These are phyloP conservation scores for Neoitamus cyanurus DNA, from an alignment of 2,888 invertebrate genomes.

Conservation along the genomic window DNA sequence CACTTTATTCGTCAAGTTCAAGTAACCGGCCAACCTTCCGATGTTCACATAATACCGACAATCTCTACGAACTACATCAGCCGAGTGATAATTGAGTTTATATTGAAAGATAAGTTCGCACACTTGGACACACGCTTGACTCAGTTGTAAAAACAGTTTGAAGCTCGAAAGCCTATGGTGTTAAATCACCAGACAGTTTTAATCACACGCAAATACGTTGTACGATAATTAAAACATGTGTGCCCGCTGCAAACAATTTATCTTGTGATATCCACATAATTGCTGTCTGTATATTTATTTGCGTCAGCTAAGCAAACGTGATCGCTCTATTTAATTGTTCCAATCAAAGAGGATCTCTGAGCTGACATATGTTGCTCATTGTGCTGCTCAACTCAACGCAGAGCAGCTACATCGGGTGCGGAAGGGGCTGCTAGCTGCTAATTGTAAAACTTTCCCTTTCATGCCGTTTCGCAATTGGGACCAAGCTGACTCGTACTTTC, in stretches of 20 bases:
- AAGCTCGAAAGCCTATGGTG: not conserved
- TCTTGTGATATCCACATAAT: not conserved
- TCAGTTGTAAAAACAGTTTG: not conserved
- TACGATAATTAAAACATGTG: not conserved
- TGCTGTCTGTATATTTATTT: not conserved
- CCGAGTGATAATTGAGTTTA: not conserved
- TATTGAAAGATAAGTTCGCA: not conserved
- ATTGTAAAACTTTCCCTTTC: not conserved
- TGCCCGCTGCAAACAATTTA: not conserved
- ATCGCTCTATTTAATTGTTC: not conserved
- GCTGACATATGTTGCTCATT: not conserved
- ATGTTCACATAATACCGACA: not conserved
- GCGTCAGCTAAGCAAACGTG: not conserved
- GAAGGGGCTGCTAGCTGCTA: not conserved
- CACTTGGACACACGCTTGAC: too few relatives aligned
- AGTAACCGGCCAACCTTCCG: not conserved
- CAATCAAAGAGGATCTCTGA: not conserved
- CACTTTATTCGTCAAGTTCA: not conserved
- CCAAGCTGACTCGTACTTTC: not conserved
- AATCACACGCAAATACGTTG: not conserved
- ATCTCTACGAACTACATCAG: not conserved
- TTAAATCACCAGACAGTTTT: not conserved
- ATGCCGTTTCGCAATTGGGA: not conserved
- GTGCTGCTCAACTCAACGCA: not conserved
- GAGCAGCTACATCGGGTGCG: too few relatives aligned